A percentile compares a stretch with the other conserved stretches of the same genome.
Conservation (phyloP, 2,888 invertebrate species). For the Xestia sexstrigata region DNA sequence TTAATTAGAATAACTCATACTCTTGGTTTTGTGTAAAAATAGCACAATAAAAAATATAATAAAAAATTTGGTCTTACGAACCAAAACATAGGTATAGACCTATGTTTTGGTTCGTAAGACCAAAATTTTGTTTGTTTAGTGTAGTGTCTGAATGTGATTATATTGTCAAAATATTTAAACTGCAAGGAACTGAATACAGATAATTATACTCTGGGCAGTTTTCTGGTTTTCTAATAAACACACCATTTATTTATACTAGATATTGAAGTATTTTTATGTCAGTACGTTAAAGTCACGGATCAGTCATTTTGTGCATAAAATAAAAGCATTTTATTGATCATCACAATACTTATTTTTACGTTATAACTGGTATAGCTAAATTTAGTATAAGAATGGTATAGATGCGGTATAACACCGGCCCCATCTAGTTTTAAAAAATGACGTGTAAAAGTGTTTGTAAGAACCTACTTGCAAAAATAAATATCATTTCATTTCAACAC, state of each 20-base stretch:
- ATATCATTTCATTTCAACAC: too few relatives aligned
- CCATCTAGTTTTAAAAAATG: too few relatives aligned
- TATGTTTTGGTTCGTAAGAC: neutral
- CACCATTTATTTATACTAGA: neutral
- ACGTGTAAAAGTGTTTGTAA: too few relatives aligned
- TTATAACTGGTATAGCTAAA: too few relatives aligned
- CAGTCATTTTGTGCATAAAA: neutral
- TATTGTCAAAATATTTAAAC: neutral
- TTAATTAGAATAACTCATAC: slow-evolving; percentile 13
- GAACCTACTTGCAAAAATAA: too few relatives aligned
- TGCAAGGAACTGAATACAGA: neutral
- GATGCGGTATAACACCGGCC: too few relatives aligned
- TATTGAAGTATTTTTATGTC: neutral
- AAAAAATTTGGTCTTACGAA: too few relatives aligned
- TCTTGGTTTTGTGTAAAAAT: slow-evolving; percentile 5
- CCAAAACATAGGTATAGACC: too few relatives aligned
- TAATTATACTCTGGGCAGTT: neutral
- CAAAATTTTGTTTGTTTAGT: neutral
- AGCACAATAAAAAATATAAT: too few relatives aligned
- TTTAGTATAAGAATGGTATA: too few relatives aligned
- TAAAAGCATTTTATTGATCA: neutral
- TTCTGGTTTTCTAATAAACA: slow-evolving; percentile 6
- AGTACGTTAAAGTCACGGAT: neutral
- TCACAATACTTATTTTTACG: too few relatives aligned
- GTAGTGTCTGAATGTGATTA: neutral